A percentile compares a stretch with the other conserved stretches of the same genome.
Conservation (phyloP, 2,888 invertebrate species). For the Meandrusa payeni region DNA sequence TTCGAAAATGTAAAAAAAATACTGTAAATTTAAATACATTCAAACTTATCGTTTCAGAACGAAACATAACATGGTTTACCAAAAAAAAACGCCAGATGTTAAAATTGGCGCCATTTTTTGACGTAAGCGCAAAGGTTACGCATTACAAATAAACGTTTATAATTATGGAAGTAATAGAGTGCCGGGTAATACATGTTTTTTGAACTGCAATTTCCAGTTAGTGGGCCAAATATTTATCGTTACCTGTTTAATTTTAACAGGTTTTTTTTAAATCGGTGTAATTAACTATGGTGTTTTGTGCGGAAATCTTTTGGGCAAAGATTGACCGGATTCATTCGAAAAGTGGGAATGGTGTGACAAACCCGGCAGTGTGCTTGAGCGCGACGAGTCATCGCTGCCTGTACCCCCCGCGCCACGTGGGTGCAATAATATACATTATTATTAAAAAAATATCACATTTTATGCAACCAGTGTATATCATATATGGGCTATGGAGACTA, state of each 20-base stretch:
- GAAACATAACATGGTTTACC: not conserved
- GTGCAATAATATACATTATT: slow-evolving; percentile 46
- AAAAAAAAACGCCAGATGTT: not conserved
- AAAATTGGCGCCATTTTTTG: slow-evolving; percentile 10
- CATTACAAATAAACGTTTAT: no score
- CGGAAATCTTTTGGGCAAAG: not conserved
- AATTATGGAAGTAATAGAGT: no score
- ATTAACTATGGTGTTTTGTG: not conserved
- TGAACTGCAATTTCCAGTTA: slow-evolving; percentile 6
- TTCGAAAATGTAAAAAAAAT: no score
- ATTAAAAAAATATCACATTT: slow-evolving; percentile 63
- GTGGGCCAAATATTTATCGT: not conserved
- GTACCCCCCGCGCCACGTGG: slow-evolving; percentile 45
- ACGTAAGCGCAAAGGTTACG: not conserved
- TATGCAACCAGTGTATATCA: slow-evolving; percentile 64
- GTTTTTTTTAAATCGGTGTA: no score
- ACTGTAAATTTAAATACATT: no score
- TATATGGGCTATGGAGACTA: slow-evolving; percentile 70
- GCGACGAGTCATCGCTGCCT: slow-evolving; percentile 33
- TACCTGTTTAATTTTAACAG: slow-evolving; percentile 3
- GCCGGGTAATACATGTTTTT: not conserved
- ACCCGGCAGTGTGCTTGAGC: slow-evolving; percentile 39
- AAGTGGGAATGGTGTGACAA: slow-evolving; percentile 52
- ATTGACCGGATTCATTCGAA: slow-evolving; percentile 45
- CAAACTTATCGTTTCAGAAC: no score